Conservation (phyloP, 2,888 invertebrate species). For the Malacosoma neustria region DNA sequence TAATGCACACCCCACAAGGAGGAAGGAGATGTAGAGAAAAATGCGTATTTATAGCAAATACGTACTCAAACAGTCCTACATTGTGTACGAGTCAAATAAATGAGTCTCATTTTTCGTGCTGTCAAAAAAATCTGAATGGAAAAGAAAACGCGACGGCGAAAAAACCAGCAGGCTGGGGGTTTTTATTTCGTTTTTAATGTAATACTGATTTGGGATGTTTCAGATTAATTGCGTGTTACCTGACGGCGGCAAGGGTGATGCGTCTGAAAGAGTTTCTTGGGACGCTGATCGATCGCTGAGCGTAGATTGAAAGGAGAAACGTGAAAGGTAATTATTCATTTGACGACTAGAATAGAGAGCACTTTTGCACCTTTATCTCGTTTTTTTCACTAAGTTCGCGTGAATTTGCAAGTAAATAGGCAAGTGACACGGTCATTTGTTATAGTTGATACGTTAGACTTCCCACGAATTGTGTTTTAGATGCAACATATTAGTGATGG, state of each 20-base stretch:
- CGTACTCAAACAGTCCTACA: conserved; percentile 76
- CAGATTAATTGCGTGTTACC: conserved; percentile 73
- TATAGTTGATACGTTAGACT: conserved; percentile 48
- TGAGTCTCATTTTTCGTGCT: conserved; percentile 74
- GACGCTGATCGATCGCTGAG: conserved; percentile 69
- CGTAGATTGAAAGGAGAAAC: conserved; percentile 72
- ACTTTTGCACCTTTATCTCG: conserved; percentile 73
- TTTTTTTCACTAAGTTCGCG: conserved; percentile 66
- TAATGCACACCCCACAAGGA: conserved; percentile 69
- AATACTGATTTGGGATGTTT: conserved; percentile 74
- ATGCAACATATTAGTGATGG: conserved; percentile 24
- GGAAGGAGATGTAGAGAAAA: conserved; percentile 73
- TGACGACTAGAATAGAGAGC: conserved; percentile 74
- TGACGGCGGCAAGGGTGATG: conserved; percentile 68
- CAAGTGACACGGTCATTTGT: conserved; percentile 68
- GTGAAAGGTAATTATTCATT: conserved; percentile 74
- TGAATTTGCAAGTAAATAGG: conserved; percentile 73
- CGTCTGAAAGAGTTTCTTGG: conserved; percentile 69
- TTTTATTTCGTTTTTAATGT: conserved; percentile 72
- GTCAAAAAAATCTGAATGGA: conserved; percentile 76
- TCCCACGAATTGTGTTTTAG: conserved; percentile 53
- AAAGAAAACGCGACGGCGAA: conserved; percentile 69
- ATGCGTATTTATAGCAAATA: conserved; percentile 76
- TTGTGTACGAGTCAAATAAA: conserved; percentile 76
- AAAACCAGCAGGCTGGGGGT: conserved; percentile 62